phyloP scores from a whole-genome alignment of 1,140 invertebrate species.

The Panagrolaimus sp. region DNA sequence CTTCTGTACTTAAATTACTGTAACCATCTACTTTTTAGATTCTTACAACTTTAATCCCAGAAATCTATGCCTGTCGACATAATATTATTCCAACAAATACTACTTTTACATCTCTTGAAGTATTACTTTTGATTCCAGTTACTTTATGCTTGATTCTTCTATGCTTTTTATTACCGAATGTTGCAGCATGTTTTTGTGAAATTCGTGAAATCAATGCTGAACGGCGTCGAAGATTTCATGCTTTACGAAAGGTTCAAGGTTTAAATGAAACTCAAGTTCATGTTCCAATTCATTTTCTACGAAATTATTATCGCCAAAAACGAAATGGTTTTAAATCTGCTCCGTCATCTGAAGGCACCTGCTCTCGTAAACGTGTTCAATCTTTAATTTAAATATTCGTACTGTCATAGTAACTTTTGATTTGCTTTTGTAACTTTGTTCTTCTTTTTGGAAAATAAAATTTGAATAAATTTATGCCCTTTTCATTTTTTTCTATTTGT shows the following conservation, averaged over 20 bases:
- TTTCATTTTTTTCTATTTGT: too few relatives aligned
- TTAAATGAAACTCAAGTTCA: not conserved
- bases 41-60: not conserved
- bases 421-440: too few relatives aligned
- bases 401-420: too few relatives aligned
- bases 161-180: not conserved
- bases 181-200: not conserved
- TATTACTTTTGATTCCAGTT: not conserved
- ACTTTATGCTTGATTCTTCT: not conserved
- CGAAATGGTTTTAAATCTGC: too few relatives aligned
- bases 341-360: too few relatives aligned
- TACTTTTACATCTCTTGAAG: not conserved
- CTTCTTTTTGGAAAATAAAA: too few relatives aligned
- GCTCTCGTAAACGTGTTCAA: too few relatives aligned
- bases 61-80: not conserved
- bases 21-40: too few relatives aligned
- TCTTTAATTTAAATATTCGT: too few relatives aligned
- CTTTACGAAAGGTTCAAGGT: not conserved
- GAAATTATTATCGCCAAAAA: not conserved
- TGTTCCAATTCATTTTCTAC: conserved; percentile 6
- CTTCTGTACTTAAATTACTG: too few relatives aligned
- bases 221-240: not conserved
- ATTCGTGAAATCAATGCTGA: not conserved
- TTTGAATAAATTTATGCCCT: too few relatives aligned
- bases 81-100: not conserved